Evolutionary conservation across 1,140 invertebrate genomes (phyloP).

Genomic region (Drosophila ironensis): DNA sequence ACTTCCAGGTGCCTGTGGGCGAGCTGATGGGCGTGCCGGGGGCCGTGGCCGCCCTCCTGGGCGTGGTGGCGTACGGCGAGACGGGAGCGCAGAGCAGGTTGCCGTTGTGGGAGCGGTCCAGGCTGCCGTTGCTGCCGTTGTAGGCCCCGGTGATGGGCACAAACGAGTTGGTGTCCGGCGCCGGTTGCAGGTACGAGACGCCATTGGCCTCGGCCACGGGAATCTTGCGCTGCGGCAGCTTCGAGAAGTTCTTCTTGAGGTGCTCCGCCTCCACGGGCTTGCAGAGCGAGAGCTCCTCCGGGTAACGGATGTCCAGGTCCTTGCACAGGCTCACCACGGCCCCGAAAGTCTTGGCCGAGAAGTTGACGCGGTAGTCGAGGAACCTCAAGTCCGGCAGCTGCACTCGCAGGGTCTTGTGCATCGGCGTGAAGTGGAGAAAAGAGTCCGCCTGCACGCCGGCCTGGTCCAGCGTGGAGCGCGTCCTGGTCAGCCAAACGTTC

Average conservation of each 20-base stretch:
- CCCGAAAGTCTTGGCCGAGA: slow-evolving; percentile 97
- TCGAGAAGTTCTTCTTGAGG: slow-evolving; percentile 93
- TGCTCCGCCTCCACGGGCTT: slow-evolving; percentile 93
- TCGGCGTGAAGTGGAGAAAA: slow-evolving; percentile 97
- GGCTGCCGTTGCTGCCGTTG: slow-evolving; percentile 87
- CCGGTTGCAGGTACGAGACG: slow-evolving; percentile 81
- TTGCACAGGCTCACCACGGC: slow-evolving; percentile 97
- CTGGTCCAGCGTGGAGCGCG: slow-evolving; percentile 97
- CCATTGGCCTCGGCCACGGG: slow-evolving; percentile 82
- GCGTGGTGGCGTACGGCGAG: slow-evolving; percentile 73
- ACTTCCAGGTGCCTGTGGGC: slow-evolving; percentile 83
- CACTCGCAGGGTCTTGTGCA: slow-evolving; percentile 97
- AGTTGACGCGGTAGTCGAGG: slow-evolving; percentile 96
- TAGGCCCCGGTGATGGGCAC: slow-evolving; percentile 87
- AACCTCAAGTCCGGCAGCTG: slow-evolving; percentile 96
- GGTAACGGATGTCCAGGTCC: slow-evolving; percentile 97
- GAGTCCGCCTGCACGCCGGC: slow-evolving; percentile 98
- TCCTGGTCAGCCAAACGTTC: slow-evolving; percentile 97
- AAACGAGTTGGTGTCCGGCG: slow-evolving; percentile 93
- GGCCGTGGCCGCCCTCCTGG: slow-evolving; percentile 87
- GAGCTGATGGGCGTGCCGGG: slow-evolving; percentile 87
- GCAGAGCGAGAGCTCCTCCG: slow-evolving; percentile 97
- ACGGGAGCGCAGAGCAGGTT: slow-evolving; percentile 75
- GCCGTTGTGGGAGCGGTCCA: slow-evolving; percentile 84
- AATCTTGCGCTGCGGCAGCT: slow-evolving; percentile 85